Base-by-base conservation (phyloP, 1,140 invertebrate species). In the Lucilia cuprina region DNA sequence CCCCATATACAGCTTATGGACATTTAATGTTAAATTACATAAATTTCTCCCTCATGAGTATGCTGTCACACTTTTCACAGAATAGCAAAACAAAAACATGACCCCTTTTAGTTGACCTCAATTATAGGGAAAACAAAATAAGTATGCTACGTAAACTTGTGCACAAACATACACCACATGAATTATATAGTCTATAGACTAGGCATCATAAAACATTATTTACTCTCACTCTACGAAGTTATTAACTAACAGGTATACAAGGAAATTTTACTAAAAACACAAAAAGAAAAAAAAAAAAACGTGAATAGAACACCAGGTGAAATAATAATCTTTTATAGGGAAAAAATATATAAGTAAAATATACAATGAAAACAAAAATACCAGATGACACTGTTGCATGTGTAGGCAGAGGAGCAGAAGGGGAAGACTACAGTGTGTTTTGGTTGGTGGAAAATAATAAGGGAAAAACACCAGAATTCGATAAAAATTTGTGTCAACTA, bases 11-110 rank as follows among this genome's bases (percentile, higher is more conserved):
- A 70, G 10, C 65, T 80, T 80, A 80, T 80, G 77, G 21, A 50
- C 77, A 80, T 80, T 80, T 80, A 80, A 80, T 49, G 77, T 47
- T 80, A 80, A 80, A 80, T 80, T 80, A 80, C 77, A 50, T 80
- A 49, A 80, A 80, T 80, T 47, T 80, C 21, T 80, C 77, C 77
- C 77, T 80, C 47, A 80, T 80, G 77, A 80, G n/a, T 80, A 49
- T 80, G 25, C 41, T 17, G 41, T 17, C 75, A 47, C 14, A 49
- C 74, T 77, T 41, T 34, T 8, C 74, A 41, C 41, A 41, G 3
- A 41, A 41, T 41, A 41, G 41, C 10, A 8, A 75, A 30, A 75
- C 74, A 34, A 75, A 80, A 49, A 50, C 77, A 80, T 80, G 77
- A 80, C 77, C 77, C 75, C 41, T 80, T 80, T 80, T 49, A 49